These are phyloP conservation scores for Brachionichthys hirsutus DNA, from an alignment of 2,113 vertebrate species.

Conservation along the genomic window DNA sequence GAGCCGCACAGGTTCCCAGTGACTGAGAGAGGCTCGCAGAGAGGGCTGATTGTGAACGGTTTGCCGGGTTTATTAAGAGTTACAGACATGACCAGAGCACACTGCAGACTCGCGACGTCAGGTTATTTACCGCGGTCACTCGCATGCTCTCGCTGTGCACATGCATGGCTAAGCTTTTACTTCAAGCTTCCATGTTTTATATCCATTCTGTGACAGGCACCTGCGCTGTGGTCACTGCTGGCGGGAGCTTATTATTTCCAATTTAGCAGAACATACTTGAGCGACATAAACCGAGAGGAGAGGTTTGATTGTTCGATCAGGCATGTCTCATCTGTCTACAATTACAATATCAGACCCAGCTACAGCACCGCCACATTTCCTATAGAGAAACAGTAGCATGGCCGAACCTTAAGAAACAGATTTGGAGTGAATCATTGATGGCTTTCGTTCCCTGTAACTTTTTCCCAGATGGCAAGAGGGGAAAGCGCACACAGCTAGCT, in stretches of 20 bases:
- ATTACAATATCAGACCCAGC: constrained; percentile 73
- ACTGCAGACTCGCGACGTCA: constrained; percentile 27
- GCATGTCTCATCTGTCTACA: constrained; percentile 77
- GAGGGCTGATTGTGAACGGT: constrained; percentile 62
- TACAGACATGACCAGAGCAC: constrained; percentile 56
- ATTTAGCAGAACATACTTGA: constrained; percentile 69
- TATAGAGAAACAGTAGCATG: constrained; percentile 73
- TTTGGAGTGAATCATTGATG: constrained; percentile 79
- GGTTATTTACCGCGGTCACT: constrained; percentile 66
- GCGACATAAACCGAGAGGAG: constrained; percentile 75
- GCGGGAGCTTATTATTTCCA: constrained; percentile 77
- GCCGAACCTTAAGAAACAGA: constrained; percentile 77
- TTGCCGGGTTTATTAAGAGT: constrained; percentile 67
- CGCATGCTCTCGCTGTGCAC: constrained; percentile 47
- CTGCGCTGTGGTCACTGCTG: constrained; percentile 72
- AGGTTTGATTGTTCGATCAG: constrained; percentile 78
- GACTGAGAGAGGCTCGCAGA: constrained; percentile 61
- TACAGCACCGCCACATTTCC: constrained; percentile 69
- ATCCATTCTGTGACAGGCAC: constrained; percentile 70
- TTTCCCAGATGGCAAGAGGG: constrained; percentile 94
- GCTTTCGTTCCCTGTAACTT: constrained; percentile 81
- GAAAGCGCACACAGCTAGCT: constrained; percentile 86
- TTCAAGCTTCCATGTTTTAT: constrained; percentile 69
- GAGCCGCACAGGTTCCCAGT: constrained; percentile 84
- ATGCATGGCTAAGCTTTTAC: constrained; percentile 60